phyloP scores from a whole-genome alignment of 2,113 vertebrate species.

The Porphyrio hochstetteri region DNA sequence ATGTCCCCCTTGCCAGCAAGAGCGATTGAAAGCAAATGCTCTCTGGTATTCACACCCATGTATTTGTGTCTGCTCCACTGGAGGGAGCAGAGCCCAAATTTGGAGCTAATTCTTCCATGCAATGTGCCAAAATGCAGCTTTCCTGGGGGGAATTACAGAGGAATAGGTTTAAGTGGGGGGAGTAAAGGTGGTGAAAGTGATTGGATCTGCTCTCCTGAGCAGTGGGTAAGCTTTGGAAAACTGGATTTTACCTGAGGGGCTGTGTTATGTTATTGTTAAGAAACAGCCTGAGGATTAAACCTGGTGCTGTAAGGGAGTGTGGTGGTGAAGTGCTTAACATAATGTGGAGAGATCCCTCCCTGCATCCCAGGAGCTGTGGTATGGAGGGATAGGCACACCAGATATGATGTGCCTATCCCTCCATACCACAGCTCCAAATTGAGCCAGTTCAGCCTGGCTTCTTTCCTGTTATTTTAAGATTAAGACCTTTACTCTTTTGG shows the following conservation, averaged over 20 bases:
- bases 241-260: neutral
- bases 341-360: neutral
- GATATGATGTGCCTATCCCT: too few relatives aligned
- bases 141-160: neutral
- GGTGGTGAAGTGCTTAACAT: neutral
- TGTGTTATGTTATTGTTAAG: neutral
- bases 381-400: neutral
- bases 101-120: neutral
- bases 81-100: neutral
- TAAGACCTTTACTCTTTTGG: neutral
- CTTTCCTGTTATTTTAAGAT: neutral
- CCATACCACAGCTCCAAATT: too few relatives aligned
- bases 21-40: conserved; percentile 31
- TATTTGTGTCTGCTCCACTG: neutral
- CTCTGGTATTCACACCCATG: neutral
- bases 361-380: neutral
- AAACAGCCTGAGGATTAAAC: neutral
- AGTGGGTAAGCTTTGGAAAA: neutral
- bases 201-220: neutral
- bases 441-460: neutral
- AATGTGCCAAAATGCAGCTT: neutral
- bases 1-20: neutral
- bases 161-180: neutral
- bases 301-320: neutral
- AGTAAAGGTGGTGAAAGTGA: neutral